Conservation (phyloP, 2,113 vertebrate species). For the Herpetotheres cachinnans region DNA sequence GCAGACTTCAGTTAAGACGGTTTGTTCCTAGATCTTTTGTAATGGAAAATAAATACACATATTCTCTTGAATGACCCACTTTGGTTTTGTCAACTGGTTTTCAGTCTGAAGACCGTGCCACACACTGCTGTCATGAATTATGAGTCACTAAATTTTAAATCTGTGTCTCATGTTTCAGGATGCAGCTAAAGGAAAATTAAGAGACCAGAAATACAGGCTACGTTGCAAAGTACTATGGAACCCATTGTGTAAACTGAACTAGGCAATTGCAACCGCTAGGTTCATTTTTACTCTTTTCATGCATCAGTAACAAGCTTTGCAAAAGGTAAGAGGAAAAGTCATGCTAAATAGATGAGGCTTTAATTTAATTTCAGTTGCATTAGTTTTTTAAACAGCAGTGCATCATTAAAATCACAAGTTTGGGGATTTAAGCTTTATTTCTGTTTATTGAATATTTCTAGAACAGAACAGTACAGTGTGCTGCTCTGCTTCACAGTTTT, state of each 20-base stretch:
- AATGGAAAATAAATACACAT: background rate
- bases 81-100: background rate
- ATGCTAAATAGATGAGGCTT: background rate
- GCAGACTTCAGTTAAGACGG: background rate
- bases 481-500: background rate
- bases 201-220: background rate
- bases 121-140: background rate
- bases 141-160: background rate
- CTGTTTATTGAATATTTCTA: background rate
- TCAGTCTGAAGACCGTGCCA: background rate
- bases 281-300: background rate
- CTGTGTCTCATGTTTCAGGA: background rate
- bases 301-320: background rate
- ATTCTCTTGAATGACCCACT: background rate
- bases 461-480: background rate
- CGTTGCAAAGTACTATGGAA: background rate
- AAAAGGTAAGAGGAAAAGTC: background rate
- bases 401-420: background rate
- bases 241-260: background rate
- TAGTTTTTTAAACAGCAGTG: background rate
- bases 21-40: background rate
- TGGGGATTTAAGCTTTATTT: background rate
- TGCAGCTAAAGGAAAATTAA: background rate
- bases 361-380: background rate
- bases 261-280: background rate